Base-by-base conservation (phyloP, 2,113 vertebrate species). In the Syrmaticus mikado region DNA sequence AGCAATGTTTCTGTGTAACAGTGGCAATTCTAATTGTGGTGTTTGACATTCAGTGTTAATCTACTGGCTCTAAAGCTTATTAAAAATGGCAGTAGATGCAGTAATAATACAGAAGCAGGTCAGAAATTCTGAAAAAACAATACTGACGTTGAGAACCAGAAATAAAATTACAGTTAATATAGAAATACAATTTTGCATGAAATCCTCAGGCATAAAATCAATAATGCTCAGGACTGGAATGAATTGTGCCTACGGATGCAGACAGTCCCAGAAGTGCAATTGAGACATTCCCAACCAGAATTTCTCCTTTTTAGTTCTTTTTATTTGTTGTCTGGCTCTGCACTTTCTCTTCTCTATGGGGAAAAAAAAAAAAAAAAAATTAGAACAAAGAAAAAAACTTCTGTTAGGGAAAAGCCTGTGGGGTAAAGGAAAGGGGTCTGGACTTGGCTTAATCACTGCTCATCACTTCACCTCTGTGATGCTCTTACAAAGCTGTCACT, bases 21-120 rank as follows among this genome's bases (percentile, higher is more conserved):
- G 95, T 90, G 96, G 89, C 92, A 94, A 96, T 97, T 97, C 93
- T 97, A 82, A 95, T 92, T 92, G 93, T 83, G 46, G 50, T 76
- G 30, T 84, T 95, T 97, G 95, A 96, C 94, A 97, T 97, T 97
- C 96, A 81, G 80, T 85, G 87, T 93, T 97, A 97, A 97, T 97
- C 95, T 89, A 81, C 52, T 13, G 14, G 78, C 85, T 97, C 85
- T 89, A 93, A 92, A 95, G 86, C 78, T 97, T 97, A 97, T 95
- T 97, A 96, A 96, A 97, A 97, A 96, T 53, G 52, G 85, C 93
- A 97, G 73, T 14, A 73, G 89, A 92, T 10, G 16, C 84, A 85
- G 3, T 86, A 88, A 67, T 90, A 91, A 83, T 78, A 57, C 12
- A 85, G 82, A 65, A 83, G 41, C 60, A 74, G 94, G 60, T 95